Percentiles rank a stretch among this genome's conserved stretches.
Evolutionary conservation across 2,797 vertebrate species (phyloP).

Genomic region (Melanotaenia trifasciata): DNA sequence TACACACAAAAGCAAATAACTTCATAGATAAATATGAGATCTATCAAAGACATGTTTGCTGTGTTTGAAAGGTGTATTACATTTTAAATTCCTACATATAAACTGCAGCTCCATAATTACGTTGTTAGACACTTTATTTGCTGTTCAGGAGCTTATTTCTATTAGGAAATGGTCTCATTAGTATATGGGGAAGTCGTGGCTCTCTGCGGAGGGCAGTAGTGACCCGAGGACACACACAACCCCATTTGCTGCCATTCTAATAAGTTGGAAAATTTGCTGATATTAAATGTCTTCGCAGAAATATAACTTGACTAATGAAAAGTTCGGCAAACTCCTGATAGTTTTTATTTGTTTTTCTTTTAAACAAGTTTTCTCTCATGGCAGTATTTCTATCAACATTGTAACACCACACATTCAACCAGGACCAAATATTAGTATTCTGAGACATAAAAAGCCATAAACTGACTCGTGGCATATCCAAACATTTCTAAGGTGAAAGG

Average conservation of each 20-base stretch:
- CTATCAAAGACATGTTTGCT: background rate
- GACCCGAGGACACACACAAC: slow-evolving; percentile 41
- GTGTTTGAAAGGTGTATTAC: background rate
- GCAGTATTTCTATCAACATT: background rate
- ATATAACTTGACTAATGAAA: slow-evolving; percentile 8
- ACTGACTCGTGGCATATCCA: slow-evolving; percentile 8
- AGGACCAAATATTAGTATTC: slow-evolving; percentile 20
- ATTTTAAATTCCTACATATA: slow-evolving; percentile 4
- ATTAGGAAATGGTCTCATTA: too few species aligned
- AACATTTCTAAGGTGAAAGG: slow-evolving; percentile 10
- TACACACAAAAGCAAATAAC: background rate
- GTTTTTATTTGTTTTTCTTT: background rate
- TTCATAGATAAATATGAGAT: background rate
- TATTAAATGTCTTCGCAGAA: slow-evolving; percentile 29
- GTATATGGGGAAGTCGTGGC: slow-evolving; percentile 36
- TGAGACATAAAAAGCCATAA: background rate
- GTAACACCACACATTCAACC: background rate
- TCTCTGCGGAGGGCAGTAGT: slow-evolving; percentile 42
- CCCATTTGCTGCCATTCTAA: slow-evolving; percentile 34
- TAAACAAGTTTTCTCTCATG: background rate
- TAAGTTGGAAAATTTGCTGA: slow-evolving; percentile 49
- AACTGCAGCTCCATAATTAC: background rate
- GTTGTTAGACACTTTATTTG: background rate
- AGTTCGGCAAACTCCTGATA: background rate
- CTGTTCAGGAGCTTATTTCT: slow-evolving; percentile 11